Base-by-base conservation (phyloP, 2,113 vertebrate genomes). In the Garra rufa region DNA sequence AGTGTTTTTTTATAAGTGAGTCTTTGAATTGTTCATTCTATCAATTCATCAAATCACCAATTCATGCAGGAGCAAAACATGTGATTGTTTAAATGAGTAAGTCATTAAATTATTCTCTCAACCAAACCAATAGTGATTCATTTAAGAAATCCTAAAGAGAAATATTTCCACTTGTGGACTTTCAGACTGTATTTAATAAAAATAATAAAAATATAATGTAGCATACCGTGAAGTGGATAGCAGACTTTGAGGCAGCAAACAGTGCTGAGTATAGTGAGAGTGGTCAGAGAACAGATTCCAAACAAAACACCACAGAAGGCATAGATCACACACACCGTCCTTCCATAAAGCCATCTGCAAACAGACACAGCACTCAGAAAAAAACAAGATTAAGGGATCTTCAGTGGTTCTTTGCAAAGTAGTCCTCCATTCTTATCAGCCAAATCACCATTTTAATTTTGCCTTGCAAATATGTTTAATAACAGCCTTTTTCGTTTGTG, bases 241-340 rank as follows among this genome's bases (percentile, higher is more conserved):
- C 92, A 91, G 52, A 92, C 91, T 89, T 94, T 92, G 63, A 93
- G 88, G 74, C 91, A 93, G 88, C 91, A 93, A 84, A 94, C 91
- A 14, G 48, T 90, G 77, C 91, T 92, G 75, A 92, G 81, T 46
- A 94, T 81, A 9, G 92, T 92, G 41, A 92, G 65, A 2, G 90
- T 92, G 4, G 93, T 90, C 21, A 94, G 88, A 83, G 91, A 92
- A 80, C 91, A 92, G 78, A 92, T 89, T 30, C 91, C 92, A 84
- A 94, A 92, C 30, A 94, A 50, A n/a, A 92, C 85, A 4, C 91
- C 89, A 69, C 93, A 93, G 88, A 94, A 93, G 1, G 91, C 91
- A 83, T 91, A 93, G 83, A 92, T 89, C 44, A 91, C 24, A 74
- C 91, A 93, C 69, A 91, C 63, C 0, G 87, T 79, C 71, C 88